Evolutionary conservation across 2,797 vertebrate genomes (phyloP).

Genomic region (Falco concolor): DNA sequence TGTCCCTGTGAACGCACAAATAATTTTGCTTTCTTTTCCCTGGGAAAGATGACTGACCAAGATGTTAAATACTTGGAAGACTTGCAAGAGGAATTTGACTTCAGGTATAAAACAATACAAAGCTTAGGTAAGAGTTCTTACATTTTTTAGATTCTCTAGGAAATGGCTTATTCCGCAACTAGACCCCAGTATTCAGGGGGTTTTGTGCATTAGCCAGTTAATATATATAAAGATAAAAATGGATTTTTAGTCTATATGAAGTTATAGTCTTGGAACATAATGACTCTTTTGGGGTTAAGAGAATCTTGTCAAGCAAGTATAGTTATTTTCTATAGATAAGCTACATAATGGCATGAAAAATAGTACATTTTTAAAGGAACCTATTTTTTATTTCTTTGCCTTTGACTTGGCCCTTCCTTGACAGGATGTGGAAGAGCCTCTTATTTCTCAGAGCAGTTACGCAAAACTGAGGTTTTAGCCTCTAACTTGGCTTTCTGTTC

Average conservation of each 20-base stretch:
- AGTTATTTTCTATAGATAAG: neutral
- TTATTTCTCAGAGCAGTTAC: neutral
- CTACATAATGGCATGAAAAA: neutral
- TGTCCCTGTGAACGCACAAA: neutral
- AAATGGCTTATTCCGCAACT: neutral
- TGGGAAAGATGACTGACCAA: constrained; percentile 88
- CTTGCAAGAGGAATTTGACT: constrained; percentile 97
- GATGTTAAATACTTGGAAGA: constrained; percentile 94
- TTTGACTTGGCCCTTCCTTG: neutral
- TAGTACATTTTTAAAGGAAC: neutral
- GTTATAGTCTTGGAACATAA: neutral
- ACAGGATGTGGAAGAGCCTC: neutral
- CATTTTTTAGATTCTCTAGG: neutral
- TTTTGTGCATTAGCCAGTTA: neutral
- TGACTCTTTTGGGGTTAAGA: neutral
- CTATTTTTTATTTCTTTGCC: neutral
- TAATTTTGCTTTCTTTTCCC: neutral
- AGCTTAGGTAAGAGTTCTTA: constrained; percentile 82
- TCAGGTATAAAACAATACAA: constrained; percentile 94
- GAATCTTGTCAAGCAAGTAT: neutral
- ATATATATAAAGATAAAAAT: neutral
- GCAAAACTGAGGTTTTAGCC: neutral
- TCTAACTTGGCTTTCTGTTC: constrained; percentile 21
- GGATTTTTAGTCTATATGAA: neutral
- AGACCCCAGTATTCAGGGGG: neutral